These are phyloP conservation scores for Fissipunctia ypsillon DNA, from an alignment of 2,888 invertebrate species.

Conservation along the genomic window DNA sequence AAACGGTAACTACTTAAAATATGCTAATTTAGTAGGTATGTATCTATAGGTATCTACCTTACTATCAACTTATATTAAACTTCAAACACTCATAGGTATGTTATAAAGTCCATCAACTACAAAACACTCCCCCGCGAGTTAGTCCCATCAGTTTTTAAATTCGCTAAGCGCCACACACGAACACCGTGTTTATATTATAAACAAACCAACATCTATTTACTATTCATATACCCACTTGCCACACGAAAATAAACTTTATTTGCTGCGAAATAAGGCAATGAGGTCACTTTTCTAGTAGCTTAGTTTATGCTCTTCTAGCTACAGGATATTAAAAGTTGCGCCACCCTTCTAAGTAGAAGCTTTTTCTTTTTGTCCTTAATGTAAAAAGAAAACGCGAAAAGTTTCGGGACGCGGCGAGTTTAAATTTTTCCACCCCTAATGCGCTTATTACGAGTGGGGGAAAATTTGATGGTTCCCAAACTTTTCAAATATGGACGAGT, in stretches of 20 bases:
- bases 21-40: too few relatives aligned
- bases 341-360: slow-evolving; percentile 89
- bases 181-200: slow-evolving; percentile 80
- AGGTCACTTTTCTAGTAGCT: slow-evolving; percentile 38
- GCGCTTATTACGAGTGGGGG: slow-evolving; percentile 89
- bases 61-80: not conserved
- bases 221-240: slow-evolving; percentile 35
- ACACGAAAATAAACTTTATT: slow-evolving; percentile 61
- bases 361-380: slow-evolving; percentile 86
- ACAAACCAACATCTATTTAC: slow-evolving; percentile 71
- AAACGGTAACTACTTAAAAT: too few relatives aligned
- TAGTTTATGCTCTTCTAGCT: slow-evolving; percentile 62
- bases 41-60: not conserved
- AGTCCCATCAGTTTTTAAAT: slow-evolving; percentile 82
- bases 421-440: slow-evolving; percentile 86
- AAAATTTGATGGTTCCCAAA: slow-evolving; percentile 85
- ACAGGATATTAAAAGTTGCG: slow-evolving; percentile 86
- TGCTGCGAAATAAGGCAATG: slow-evolving; percentile 8
- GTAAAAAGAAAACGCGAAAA: slow-evolving; percentile 89
- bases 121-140: slow-evolving; percentile 76
- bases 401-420: slow-evolving; percentile 85
- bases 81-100: not conserved
- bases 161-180: slow-evolving; percentile 84
- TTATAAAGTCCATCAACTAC: slow-evolving; percentile 56
- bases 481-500: slow-evolving; percentile 80